Base-by-base conservation (phyloP, 2,888 invertebrate species). In the Lucinisca nassula region DNA sequence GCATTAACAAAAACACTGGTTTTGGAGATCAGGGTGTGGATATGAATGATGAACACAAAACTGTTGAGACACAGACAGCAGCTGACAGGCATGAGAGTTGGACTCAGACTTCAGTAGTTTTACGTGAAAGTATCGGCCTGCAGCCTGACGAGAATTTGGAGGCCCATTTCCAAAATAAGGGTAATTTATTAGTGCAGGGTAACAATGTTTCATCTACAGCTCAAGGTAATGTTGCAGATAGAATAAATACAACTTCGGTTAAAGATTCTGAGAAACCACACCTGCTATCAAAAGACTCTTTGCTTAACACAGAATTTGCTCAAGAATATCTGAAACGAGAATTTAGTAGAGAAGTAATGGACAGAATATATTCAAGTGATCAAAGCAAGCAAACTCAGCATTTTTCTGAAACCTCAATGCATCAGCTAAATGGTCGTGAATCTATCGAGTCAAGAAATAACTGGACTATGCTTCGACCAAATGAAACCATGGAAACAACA, bases 271-370 rank as follows among this genome's bases (percentile, higher is more conserved):
- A 84, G 12, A 91, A 87, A 76, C 92, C 92, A 12, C 81, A 88
- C 35, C 73, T 93, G 8, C 79, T 93, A 10, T 92, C 93, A 0
- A 90, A 85, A 58, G 82, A 90, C 45, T 93, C 94, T 1, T 79
- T 94, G 75, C 30, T 93, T 72, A 85, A 89, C 27, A 92, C 91
- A 27, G 89, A 91, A 32, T 94, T 94, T 91, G 94, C 93, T 51
- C 88, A 90, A 72, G 91, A 90, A 32, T 92, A 94, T 84, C 83
- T 94, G 24, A 82, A 83, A 17, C 61, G 92, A 27, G 91, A 91
- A 40, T 90, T 76, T 45, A 79, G 82, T 67, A 75, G 55, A 27
- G 83, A 85, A 49, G 85, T 88, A 30, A 85, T 90, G 84, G 90
- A 90, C 37, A 78, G 75, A 55, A 90, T 88, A 10, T 90, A 90